Evolutionary conservation across 2,113 vertebrate genomes (phyloP), one percentile per base, ranked within the genome.

Genomic region (Salvelinus sp.): DNA sequence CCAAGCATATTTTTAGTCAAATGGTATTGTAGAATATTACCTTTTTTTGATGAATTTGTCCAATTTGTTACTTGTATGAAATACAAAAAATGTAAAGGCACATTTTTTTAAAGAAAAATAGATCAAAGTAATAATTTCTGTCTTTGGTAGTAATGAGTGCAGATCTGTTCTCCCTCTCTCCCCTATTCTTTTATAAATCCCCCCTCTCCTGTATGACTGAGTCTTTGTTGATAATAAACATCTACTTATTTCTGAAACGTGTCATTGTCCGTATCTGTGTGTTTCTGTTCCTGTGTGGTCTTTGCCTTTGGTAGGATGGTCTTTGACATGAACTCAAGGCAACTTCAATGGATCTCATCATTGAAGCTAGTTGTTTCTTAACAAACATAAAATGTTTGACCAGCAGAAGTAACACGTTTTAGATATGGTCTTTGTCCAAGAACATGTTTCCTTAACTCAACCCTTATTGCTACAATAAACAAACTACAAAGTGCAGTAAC

Each of bases 141-240:
- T 54, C 14, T 16, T 65, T 78, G 75, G 7, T 84, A 75, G 77
- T 82, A 60, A 38, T 73, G 64, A 83, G 79, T 82, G 76, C 84
- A 77, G 73, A 62, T 68, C 79, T 72, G 12, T 82, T 82, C 50
- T 54, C 6, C 50, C 38, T n/a, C 10, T n/a, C 4, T n/a, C 12
- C 27, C 12, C 72, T 82, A 27, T 48, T 79, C 64, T 84, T 90
- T 82, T 73, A 72, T 79, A 77, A 76, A 78, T 30, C 48, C 69
- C 30, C 70, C 74, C 75, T 65, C 33, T 18, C 50, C 50, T 54
- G 50, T 54, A 54, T 54, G 50, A 73, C 72, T 78, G 63, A 63
- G 66, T 72, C 77, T 75, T 69, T 73, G 63, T 73, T 81, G 81
- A 87, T 83, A 90, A 92, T 91, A 91, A 90, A 91, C 82, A 71